A percentile compares a stretch with the other conserved stretches of the same genome.
Conservation (phyloP, 2,113 vertebrate species). For the Meles meles region DNA sequence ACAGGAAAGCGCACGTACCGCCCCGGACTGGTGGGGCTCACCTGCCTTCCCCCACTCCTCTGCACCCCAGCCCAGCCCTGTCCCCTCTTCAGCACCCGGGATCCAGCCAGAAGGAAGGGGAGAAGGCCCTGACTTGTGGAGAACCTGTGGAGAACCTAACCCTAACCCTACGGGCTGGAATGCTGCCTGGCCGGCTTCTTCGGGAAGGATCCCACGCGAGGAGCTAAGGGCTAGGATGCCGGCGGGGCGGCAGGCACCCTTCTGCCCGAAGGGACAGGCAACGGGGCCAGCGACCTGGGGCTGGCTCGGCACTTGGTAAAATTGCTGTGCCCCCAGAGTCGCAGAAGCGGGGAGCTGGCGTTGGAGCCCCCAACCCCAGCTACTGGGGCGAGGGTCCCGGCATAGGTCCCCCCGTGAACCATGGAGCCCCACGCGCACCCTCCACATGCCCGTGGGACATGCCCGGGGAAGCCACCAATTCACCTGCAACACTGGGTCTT, state of each 20-base stretch:
- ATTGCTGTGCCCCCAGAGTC: fast-evolving
- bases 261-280: neutral
- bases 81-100: neutral
- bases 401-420: fast-evolving
- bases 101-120: neutral
- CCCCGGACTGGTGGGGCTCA: fast-evolving
- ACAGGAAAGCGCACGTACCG: fast-evolving
- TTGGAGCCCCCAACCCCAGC: fast-evolving
- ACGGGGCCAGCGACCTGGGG: fast-evolving
- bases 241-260: neutral
- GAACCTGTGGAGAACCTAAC: neutral
- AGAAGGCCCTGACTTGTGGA: neutral
- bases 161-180: too few species aligned
- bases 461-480: neutral
- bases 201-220: fast-evolving
- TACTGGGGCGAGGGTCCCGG: neutral
- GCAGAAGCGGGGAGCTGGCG: fast-evolving
- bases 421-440: fast-evolving
- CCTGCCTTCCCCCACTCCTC: too few species aligned
- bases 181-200: fast-evolving
- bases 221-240: neutral
- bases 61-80: neutral
- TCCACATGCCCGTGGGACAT: fast-evolving
- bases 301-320: neutral
- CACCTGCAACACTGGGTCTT: slow-evolving; percentile 30